Evolutionary conservation across 2,113 vertebrate species (phyloP), one percentile per base, ranked within the genome.

Genomic region (Urocitellus parryii): DNA sequence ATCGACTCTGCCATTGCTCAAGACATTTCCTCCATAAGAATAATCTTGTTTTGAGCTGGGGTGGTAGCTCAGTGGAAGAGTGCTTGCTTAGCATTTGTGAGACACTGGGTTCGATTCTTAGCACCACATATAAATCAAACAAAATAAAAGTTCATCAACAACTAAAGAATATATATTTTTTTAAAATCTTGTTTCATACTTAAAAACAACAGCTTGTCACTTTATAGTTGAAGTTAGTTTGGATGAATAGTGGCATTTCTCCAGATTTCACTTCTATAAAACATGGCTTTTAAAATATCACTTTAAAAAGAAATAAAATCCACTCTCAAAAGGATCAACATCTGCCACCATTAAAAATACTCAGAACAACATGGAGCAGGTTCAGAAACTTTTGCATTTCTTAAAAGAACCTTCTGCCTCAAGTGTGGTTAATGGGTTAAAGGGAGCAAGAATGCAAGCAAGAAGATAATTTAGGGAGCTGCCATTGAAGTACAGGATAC

Each of bases 181-280:
- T 2, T 12, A 51, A 51, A 51, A 51, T 51, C 48, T 51, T 51
- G 39, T 58, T 96, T 85, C 8, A 13, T 61, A 58, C 16, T 76
- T 74, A 13, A 70, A 84, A 94, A 77, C 73, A 45, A 58, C 6
- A 45, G 51, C 70, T 90, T 51, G 24, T 67, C 67, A 58, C 34
- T 89, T 78, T 81, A 58, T 65, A 34, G 16, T 12, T 88, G 22
- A 93, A 77, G 34, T 63, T 82, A 53, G 58, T 87, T 95, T 96
- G 72, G 29, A 87, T 96, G 88, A 86, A 89, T 93, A 91, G 70
- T 29, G 39, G 13, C 37, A 95, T 87, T 96, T 91, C 9, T 83
- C 58, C 5, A 90, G 61, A 6, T 74, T 95, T 95, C 84, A 58
- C 12, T 6, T 32, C 51, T 39, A 29, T 32, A 88, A 90, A 45